Evolutionary conservation across 2,888 invertebrate species (phyloP), one percentile per base, ranked within the genome.

Genomic region (Stenchaetothrips biformis): DNA sequence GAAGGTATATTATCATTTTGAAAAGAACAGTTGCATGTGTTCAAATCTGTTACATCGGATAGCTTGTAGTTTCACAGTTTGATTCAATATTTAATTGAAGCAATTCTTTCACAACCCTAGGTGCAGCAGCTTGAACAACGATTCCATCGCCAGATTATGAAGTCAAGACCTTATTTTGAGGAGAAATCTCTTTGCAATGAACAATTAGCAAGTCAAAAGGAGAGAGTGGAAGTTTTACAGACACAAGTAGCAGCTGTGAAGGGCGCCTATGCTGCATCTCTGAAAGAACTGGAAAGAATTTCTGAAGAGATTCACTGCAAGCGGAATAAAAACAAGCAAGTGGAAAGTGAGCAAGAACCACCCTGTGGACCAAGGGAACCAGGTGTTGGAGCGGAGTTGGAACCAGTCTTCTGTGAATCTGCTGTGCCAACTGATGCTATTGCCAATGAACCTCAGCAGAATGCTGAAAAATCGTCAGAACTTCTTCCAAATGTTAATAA

Each of bases 161-260:
- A 96, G 87, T 94, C 97, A 1, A 91, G 95, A 81, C 91, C 94
- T 0, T 98, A 97, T 86, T 97, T 97, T 85, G 97, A 97, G 83
- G 93, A 96, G 86, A 96, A 95, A 88, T 91, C 92, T 85, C 90
- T 94, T 18, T 95, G 96, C 84, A 94, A 97, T 86, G 92, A 94
- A 84, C 95, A 95, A 86, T 87, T 97, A 81, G 92, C 93, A 84
- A 93, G 94, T 4, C 95, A 96, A 86, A 96, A 96, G 86, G 91
- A 91, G 83, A 92, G 94, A 85, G 95, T 97, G 25, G 93, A 94
- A 84, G 91, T 92, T 83, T 88, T 98, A 18, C 95, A 96, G 85
- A 90, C 91, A 81, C 92, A 93, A 80, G 94, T 98, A 79, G 89
- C 91, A 21, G 91, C 91, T 85, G 92, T 95, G 1, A 98, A 98